A percentile compares a stretch with the other conserved stretches of the same genome.
Evolutionary conservation across 2,888 invertebrate genomes (phyloP).

Genomic region (Anthrax anthrax): DNA sequence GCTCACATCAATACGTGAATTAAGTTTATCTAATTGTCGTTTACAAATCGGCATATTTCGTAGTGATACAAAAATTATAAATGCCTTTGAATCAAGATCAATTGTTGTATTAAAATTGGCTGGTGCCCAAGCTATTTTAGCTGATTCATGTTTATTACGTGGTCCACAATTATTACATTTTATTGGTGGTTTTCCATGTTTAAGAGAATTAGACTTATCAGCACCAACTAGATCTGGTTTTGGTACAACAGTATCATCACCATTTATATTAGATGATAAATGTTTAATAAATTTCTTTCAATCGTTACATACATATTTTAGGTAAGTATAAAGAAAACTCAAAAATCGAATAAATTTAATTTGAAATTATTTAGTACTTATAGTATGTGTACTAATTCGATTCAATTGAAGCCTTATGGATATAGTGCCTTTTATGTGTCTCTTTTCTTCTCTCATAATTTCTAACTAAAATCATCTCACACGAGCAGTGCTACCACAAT

Average conservation of each 20-base stretch:
- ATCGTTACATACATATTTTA: conserved; percentile 33
- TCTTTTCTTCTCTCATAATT: too few relatives aligned
- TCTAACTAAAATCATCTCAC: too few relatives aligned
- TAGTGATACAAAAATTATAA: conserved; percentile 15
- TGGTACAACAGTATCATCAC: conserved; percentile 25
- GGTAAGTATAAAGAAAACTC: conserved; percentile 18
- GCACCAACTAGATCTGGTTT: conserved; percentile 34
- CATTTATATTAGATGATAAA: conserved; percentile 36
- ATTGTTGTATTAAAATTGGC: conserved; percentile 37
- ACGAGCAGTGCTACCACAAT: too few relatives aligned
- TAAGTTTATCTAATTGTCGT: conserved; percentile 39
- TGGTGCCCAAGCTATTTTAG: conserved; percentile 37
- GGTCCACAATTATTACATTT: conserved; percentile 37
- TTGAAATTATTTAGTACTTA: too few relatives aligned
- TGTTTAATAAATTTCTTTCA: conserved; percentile 35
- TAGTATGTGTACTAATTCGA: too few relatives aligned
- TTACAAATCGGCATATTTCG: conserved; percentile 33
- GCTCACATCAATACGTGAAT: conserved; percentile 37
- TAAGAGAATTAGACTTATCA: conserved; percentile 37
- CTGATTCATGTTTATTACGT: conserved; percentile 34
- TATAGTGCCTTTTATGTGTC: too few relatives aligned
- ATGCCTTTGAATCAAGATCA: conserved; percentile 31
- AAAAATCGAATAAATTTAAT: too few relatives aligned
- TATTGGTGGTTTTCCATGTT: conserved; percentile 36
- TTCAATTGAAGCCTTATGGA: too few relatives aligned